Base-by-base conservation (phyloP, 2,797 vertebrate species). In the Rhynchotus rufescens region DNA sequence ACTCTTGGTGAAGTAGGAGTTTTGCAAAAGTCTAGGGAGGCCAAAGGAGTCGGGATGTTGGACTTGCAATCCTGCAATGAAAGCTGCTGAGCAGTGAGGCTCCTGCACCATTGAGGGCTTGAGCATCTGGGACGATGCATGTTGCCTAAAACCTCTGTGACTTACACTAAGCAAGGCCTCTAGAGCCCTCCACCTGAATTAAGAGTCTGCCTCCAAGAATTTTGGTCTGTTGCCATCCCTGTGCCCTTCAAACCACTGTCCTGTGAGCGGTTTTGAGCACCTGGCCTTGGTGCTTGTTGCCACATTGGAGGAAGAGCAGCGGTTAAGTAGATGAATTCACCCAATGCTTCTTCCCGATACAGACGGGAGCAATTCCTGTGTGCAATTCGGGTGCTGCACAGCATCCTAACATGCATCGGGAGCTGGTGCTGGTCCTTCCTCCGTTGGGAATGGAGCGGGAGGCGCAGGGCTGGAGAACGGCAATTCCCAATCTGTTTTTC, bases 211-310 rank as follows among this genome's bases (percentile, higher is more conserved):
- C 17, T 30, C 17, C 25, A 30, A n/a, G 54, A 15, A n/a, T 56
- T 19, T 56, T 12, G 54, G 30, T 56, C 54, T n/a, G 54, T n/a
- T 19, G 7, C 30, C 8, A 3, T 34, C 54, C 12, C 36, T 1
- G 2, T 8, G 42, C 20, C 34, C 16, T 68, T 68, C 79, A 51
- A 0, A 7, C 26, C 28, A 30, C 12, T 1, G 0, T 25, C 32
- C 47, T 26, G 3, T 7, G n/a, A 1, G 45, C 16, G 59, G 10
- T 3, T 61, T 22, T 22, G 30, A 80, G 30, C 49, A 17, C 23
- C 30, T 9, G 22, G 66, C 47, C 79, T 62, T 44, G 36, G 32
- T n/a, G 19, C 25, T 51, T 66, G 10, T 0, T 21, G 65, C 14
- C 1, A 1, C 2, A 8, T 22, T 77, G 36, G n/a, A 84, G 22